phyloP scores from a whole-genome alignment of 2,113 vertebrate genomes.

The Hassar affinis region DNA sequence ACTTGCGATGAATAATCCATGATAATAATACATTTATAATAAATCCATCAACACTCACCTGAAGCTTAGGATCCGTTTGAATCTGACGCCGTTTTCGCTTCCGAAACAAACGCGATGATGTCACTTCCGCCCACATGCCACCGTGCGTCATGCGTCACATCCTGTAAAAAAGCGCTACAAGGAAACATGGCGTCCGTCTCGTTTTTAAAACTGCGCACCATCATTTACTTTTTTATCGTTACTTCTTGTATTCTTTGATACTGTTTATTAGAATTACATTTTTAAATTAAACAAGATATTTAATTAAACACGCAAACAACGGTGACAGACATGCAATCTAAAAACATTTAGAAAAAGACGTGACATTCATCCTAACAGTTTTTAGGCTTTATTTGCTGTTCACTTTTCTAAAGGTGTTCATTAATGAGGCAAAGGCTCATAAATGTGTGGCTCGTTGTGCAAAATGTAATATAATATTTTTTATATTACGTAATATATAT shows the following conservation, averaged over 20 bases:
- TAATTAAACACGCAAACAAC: neutral
- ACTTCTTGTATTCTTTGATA: neutral
- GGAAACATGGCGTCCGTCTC: neutral
- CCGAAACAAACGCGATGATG: neutral
- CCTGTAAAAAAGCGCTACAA: neutral
- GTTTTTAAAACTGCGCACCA: neutral
- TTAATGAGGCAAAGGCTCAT: neutral
- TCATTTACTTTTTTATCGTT: neutral
- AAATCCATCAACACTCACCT: conserved; percentile 38
- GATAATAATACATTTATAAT: neutral
- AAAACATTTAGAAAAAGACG: neutral
- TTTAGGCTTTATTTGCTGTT: neutral
- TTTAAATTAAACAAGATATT: neutral
- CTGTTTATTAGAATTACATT: neutral
- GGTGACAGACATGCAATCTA: neutral
- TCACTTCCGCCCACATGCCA: neutral
- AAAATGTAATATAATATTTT: neutral
- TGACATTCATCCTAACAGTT: neutral
- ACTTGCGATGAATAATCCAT: neutral
- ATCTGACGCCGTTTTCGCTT: conserved; percentile 71
- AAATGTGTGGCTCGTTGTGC: neutral
- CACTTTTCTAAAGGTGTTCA: neutral
- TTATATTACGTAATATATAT: neutral
- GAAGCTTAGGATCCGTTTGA: conserved; percentile 54
- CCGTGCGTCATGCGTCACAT: neutral